phyloP scores from a whole-genome alignment of 2,113 vertebrate genomes.

The Nyctereutes procyonoides region DNA sequence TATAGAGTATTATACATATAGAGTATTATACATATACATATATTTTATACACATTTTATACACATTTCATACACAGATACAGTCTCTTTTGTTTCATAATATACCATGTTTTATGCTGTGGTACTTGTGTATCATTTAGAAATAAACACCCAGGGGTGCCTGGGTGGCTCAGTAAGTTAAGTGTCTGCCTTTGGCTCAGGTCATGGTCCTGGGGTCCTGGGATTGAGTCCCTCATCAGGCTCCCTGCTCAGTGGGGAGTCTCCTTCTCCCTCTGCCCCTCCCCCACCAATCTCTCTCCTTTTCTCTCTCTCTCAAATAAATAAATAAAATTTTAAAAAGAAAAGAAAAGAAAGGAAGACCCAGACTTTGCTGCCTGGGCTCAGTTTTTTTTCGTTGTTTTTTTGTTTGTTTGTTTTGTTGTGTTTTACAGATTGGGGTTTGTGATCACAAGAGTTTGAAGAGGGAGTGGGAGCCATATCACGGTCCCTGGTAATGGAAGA shows the following conservation, averaged over 20 bases:
- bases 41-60: background rate
- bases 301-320: no score
- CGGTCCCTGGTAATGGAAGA: background rate
- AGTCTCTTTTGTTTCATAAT: background rate
- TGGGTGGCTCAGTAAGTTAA: no score
- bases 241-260: no score
- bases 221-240: no score
- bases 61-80: background rate
- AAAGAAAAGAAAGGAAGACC: no score
- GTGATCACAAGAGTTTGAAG: background rate
- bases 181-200: no score
- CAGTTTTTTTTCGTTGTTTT: background rate
- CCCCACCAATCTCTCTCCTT: no score
- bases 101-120: background rate
- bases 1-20: background rate
- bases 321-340: no score
- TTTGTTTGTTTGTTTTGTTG: no score
- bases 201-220: no score
- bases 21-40: background rate
- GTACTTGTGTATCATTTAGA: background rate
- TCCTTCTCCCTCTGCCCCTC: no score
- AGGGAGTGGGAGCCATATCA: background rate
- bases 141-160: background rate
- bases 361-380: background rate
- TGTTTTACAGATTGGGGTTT: background rate